These are phyloP conservation scores for Drosophila planitibia DNA, from an alignment of 2,888 invertebrate genomes.

Conservation along the genomic window DNA sequence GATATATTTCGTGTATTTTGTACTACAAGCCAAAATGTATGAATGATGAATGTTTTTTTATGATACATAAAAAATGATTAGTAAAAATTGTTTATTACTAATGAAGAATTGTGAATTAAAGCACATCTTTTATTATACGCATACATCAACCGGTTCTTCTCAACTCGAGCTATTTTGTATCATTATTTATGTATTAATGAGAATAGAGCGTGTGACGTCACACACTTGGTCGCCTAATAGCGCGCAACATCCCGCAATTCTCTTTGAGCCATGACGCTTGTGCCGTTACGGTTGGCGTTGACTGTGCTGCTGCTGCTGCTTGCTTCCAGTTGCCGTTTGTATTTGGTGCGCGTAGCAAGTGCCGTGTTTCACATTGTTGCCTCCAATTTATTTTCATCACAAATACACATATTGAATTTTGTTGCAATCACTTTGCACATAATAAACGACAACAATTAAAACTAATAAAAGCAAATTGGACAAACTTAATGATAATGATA, in stretches of 20 bases:
- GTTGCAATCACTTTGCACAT: slow-evolving; percentile 24
- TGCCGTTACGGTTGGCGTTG: slow-evolving; percentile 23
- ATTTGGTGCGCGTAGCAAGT: slow-evolving; percentile 69
- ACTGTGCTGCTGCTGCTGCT: slow-evolving; percentile 28
- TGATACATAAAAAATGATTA: background rate
- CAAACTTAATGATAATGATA: background rate
- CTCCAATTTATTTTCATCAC: slow-evolving; percentile 25
- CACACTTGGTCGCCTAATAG: slow-evolving; percentile 4
- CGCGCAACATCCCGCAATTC: slow-evolving; percentile 25
- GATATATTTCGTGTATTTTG: background rate
- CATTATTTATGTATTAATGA: background rate
- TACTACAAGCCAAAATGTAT: background rate
- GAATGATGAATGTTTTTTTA: background rate
- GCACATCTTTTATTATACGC: background rate
- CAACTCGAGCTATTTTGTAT: background rate
- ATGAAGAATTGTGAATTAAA: background rate
- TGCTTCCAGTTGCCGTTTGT: slow-evolving; percentile 67
- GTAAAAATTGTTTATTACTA: background rate
- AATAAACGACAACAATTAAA: slow-evolving; percentile 3
- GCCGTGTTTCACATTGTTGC: slow-evolving; percentile 30
- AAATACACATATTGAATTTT: background rate
- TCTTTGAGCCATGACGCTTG: slow-evolving; percentile 25
- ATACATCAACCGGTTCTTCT: background rate
- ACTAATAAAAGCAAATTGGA: slow-evolving; percentile 6
- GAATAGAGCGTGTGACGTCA: slow-evolving; percentile 36